phyloP scores from a whole-genome alignment of 2,113 vertebrate species.

The Potamarius usumacintae region DNA sequence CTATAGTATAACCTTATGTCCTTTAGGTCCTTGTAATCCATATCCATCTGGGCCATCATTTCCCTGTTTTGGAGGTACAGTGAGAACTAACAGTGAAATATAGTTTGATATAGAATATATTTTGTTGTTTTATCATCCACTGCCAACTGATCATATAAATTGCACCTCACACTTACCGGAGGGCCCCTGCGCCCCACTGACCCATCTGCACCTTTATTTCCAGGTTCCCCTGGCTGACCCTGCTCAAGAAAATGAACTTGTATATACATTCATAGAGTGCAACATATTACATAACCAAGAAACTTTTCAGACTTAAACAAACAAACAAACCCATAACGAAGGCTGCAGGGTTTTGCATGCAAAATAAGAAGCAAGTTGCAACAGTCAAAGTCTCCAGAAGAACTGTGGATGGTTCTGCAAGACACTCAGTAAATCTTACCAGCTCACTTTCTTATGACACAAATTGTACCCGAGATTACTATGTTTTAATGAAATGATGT shows the following conservation, averaged over 20 bases:
- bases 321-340: no score
- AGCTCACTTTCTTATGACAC: no score
- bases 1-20: conserved; percentile 44
- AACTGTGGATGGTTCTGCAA: no score
- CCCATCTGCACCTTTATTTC: conserved; percentile 70
- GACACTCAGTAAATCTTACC: no score
- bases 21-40: conserved; percentile 73
- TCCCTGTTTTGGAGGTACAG: conserved; percentile 55
- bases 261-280: neutral
- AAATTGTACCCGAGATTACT: no score
- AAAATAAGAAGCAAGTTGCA: no score
- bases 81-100: neutral
- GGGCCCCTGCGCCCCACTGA: conserved; percentile 72
- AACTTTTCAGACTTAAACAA: no score
- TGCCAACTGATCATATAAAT: neutral
- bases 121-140: neutral
- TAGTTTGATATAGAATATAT: no score
- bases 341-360: no score
- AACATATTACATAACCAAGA: no score
- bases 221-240: conserved; percentile 80
- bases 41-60: conserved; percentile 67
- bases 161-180: conserved; percentile 66
- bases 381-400: no score
- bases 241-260: conserved; percentile 58
- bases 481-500: no score